Evolutionary conservation across 2,113 vertebrate species (phyloP).

Genomic region (Odontesthes bonariensis): DNA sequence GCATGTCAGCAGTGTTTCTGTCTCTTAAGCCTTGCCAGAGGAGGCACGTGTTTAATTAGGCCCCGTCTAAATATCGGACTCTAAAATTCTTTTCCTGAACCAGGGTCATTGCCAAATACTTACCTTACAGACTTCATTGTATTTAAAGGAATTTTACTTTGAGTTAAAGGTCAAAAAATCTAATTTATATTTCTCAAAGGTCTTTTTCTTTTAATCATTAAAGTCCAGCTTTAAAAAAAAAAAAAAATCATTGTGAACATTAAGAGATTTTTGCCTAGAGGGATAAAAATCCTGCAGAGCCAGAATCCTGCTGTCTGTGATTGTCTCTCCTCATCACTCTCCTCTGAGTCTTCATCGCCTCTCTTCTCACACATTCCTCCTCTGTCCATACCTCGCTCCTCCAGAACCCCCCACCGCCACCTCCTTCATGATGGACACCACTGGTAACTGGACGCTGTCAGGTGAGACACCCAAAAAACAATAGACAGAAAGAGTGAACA

Average conservation of each 20-base stretch:
- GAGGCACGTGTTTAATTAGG: constrained; percentile 28
- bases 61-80: neutral
- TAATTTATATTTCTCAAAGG: neutral
- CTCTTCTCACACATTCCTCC: constrained; percentile 61
- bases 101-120: constrained; percentile 15
- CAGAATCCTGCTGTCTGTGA: constrained; percentile 18
- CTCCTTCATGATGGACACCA: constrained; percentile 66
- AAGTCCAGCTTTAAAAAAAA: constrained; percentile 15
- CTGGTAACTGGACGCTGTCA: constrained; percentile 79
- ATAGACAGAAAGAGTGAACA: constrained; percentile 1
- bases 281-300: constrained; percentile 8
- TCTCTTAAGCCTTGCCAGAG: constrained; percentile 37
- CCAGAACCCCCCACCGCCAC: constrained; percentile 69
- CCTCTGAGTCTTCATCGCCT: constrained; percentile 40
- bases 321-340: constrained; percentile 32
- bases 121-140: constrained; percentile 25
- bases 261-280: neutral
- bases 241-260: constrained; percentile 2
- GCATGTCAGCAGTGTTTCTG: constrained; percentile 49
- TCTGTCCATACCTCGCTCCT: constrained; percentile 73
- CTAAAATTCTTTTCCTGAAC: constrained; percentile 19
- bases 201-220: neutral
- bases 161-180: constrained; percentile 33
- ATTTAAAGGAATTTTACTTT: constrained; percentile 33
- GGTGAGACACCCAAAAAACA: constrained; percentile 70